Base-by-base conservation (phyloP, 2,113 vertebrate genomes). In the Acanthochromis polyacanthus region DNA sequence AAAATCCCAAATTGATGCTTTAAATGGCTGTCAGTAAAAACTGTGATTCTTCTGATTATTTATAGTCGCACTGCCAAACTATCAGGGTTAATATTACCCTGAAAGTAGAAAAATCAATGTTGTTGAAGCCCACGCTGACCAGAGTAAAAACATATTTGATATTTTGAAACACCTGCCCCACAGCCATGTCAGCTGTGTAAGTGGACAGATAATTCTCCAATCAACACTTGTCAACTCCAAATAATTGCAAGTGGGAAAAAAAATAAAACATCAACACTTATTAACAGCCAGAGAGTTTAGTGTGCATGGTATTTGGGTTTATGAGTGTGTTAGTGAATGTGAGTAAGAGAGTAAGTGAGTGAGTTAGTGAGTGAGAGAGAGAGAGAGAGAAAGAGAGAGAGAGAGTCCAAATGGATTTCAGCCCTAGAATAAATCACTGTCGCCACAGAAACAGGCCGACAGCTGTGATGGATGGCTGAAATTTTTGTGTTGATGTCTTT, bases 401-500 rank as follows among this genome's bases (percentile, higher is more conserved):
- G 78, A 74, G 84, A 79, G 88, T 91, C 89, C 89, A 94, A 95
- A 94, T 93, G 87, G 92, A 90, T 92, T 94, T 93, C 88, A 89
- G 92, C 82, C 74, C 84, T 77, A 76, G 92, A 94, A 95, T 95
- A 95, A 95, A 95, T 95, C 95, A 95, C 91, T 94, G 93, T 95
- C 93, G 90, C 87, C 86, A 91, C 91, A 89, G 91, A 94, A 94
- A 94, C 85, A 77, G 84, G 85, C 88, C 61, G 91, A 95, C 93
- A 92, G 93, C 90, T 92, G 88, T 95, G 95, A 95, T 95, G 93
- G 93, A 95, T 95, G 93, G 93, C 92, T 90, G 83, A 93, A 94
- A 92, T 94, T 91, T 94, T 94, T 93, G 89, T 91, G 88, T 95
- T 95, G 93, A 95, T 94, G 94, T 95, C 92, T 94, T 95, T 95